These are phyloP conservation scores for Nemotelus pantherinus DNA, from an alignment of 2,888 invertebrate genomes.

Conservation along the genomic window DNA sequence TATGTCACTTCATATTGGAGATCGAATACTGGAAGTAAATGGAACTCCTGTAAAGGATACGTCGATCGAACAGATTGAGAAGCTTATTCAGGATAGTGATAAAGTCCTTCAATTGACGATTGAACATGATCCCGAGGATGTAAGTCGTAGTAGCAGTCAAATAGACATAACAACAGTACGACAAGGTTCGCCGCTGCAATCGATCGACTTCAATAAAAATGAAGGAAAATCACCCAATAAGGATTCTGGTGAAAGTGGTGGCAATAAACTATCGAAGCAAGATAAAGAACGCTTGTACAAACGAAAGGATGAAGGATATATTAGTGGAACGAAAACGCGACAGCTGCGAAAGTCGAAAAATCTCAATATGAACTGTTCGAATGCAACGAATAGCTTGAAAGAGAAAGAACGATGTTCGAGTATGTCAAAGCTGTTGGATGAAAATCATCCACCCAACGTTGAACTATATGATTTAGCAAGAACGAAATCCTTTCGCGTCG, in stretches of 20 bases:
- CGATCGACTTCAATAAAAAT: constrained; percentile 49
- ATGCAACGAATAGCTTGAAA: constrained; percentile 62
- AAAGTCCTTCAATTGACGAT: constrained; percentile 85
- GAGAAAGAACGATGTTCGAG: constrained; percentile 87
- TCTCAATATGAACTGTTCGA: constrained; percentile 57
- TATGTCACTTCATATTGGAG: constrained; percentile 90
- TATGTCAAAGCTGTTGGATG: constrained; percentile 84
- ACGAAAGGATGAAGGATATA: constrained; percentile 66
- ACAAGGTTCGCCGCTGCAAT: constrained; percentile 64
- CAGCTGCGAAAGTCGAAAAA: constrained; percentile 70
- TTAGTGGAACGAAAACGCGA: constrained; percentile 71
- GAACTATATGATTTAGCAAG: constrained; percentile 78
- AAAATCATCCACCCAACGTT: constrained; percentile 66
- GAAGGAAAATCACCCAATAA: constrained; percentile 9
- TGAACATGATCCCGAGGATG: constrained; percentile 86
- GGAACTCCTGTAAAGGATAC: constrained; percentile 86
- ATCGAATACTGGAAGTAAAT: constrained; percentile 91
- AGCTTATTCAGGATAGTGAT: constrained; percentile 76
- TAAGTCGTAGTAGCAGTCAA: constrained; percentile 68
- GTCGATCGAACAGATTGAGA: constrained; percentile 81
- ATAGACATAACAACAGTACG: constrained; percentile 60
- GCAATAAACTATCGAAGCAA: constrained; percentile 64
- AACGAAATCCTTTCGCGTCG: constrained; percentile 84
- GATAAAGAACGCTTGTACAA: constrained; percentile 63
- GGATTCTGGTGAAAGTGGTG: constrained; percentile 57